A percentile compares a stretch with the other conserved stretches of the same genome.
phyloP scores from a whole-genome alignment of 1,140 invertebrate genomes.

The Drosophila dunni region DNA sequence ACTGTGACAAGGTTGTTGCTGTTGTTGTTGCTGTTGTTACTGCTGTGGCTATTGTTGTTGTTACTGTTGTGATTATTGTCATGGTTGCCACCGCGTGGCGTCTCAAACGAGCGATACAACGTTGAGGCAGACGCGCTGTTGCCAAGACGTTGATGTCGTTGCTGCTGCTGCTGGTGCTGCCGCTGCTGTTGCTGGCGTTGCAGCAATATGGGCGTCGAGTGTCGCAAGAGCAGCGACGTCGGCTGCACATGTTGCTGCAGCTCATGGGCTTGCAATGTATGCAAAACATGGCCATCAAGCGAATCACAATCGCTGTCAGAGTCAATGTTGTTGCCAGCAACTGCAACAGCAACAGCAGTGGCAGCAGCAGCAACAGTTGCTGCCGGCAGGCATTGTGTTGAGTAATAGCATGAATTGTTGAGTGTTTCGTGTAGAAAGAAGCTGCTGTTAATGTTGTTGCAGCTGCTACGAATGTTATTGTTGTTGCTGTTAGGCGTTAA shows the following conservation, averaged over 20 bases:
- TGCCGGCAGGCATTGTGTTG: conserved; percentile 60
- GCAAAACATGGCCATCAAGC: conserved; percentile 51
- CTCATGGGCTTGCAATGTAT: conserved; percentile 60
- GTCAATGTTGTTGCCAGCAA: conserved; percentile 26
- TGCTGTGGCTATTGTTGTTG: conserved; percentile 45
- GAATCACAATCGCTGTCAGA: conserved; percentile 60
- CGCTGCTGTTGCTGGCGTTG: conserved; percentile 30
- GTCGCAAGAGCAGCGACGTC: conserved; percentile 48
- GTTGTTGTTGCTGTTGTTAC: conserved; percentile 41
- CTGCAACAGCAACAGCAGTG: conserved; percentile 24
- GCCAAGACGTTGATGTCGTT: conserved; percentile 38
- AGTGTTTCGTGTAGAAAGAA: conserved; percentile 59
- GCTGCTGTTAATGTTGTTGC: conserved; percentile 44
- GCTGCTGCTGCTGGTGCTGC: conserved; percentile 33
- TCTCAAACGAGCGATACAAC: conserved; percentile 66
- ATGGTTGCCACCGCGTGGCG: conserved; percentile 29
- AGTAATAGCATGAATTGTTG: conserved; percentile 66
- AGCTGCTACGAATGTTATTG: conserved; percentile 42
- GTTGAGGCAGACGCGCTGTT: conserved; percentile 49
- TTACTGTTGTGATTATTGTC: conserved; percentile 33
- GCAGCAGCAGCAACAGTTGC: conserved; percentile 23
- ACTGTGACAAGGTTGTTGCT: conserved; percentile 76
- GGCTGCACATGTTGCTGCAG: conserved; percentile 66
- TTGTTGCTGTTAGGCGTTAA: conserved; percentile 27
- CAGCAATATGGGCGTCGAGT: conserved; percentile 60